phyloP scores from a whole-genome alignment of 2,113 vertebrate species.

The Ptychochromis oligacanthus region DNA sequence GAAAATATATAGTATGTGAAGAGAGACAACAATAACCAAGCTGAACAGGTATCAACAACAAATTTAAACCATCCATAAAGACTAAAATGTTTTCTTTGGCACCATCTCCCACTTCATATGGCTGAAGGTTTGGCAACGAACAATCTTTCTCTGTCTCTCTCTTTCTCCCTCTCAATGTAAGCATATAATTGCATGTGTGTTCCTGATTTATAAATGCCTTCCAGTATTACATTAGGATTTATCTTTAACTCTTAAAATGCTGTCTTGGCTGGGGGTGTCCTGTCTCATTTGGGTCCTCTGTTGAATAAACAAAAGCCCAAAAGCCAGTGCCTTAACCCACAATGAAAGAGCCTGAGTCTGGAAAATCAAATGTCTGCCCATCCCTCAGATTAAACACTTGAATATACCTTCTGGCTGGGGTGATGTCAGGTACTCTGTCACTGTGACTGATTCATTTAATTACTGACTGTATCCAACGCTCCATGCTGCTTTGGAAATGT shows the following conservation, averaged over 20 bases:
- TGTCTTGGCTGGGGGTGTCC: slow-evolving; percentile 1
- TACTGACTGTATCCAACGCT: slow-evolving; percentile 13
- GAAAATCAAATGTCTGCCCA: slow-evolving; percentile 18
- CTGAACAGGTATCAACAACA: background rate
- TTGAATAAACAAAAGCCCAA: slow-evolving; percentile 9
- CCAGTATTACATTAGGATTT: slow-evolving; percentile 5
- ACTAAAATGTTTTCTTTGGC: slow-evolving; percentile 39
- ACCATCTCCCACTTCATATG: slow-evolving; percentile 22
- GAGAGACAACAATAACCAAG: background rate
- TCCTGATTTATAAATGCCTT: background rate
- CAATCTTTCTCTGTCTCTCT: background rate
- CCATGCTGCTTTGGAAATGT: slow-evolving; percentile 29
- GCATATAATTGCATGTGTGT: background rate
- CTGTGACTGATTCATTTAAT: slow-evolving; percentile 36
- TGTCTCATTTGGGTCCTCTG: background rate
- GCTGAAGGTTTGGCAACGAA: slow-evolving; percentile 20
- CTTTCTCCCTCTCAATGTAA: background rate
- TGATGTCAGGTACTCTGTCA: slow-evolving; percentile 26
- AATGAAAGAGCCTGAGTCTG: slow-evolving; percentile 16
- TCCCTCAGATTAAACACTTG: slow-evolving; percentile 20
- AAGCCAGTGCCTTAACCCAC: background rate
- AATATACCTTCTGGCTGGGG: slow-evolving; percentile 12
- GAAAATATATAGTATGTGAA: background rate
- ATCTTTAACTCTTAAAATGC: background rate
- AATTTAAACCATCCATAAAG: slow-evolving; percentile 5